phyloP scores from a whole-genome alignment of 1,140 invertebrate genomes.

The Holcopasites calliopsidis region DNA sequence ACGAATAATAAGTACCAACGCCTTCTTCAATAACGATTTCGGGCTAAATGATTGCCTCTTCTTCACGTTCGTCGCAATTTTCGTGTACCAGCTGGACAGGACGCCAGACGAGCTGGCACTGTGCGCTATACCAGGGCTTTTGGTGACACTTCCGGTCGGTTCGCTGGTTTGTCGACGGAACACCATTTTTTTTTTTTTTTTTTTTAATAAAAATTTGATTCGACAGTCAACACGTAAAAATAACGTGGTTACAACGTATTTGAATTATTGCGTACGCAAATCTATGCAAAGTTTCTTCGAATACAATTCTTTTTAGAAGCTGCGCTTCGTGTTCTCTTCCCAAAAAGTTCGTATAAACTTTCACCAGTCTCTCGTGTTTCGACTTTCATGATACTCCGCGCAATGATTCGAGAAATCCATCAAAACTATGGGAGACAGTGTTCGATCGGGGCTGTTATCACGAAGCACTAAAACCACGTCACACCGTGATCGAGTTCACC shows the following conservation, averaged over 20 bases:
- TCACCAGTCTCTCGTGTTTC: neutral
- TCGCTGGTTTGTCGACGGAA: conserved; percentile 74
- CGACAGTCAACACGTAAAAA: neutral
- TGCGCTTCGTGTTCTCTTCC: too few species aligned
- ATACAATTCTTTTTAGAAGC: too few species aligned
- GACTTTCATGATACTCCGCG: neutral
- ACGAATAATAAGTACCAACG: conserved; percentile 68
- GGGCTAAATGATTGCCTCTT: conserved; percentile 76
- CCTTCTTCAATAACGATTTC: conserved; percentile 75
- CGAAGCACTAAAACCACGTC: neutral
- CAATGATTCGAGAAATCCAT: too few species aligned
- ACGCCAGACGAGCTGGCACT: conserved; percentile 72
- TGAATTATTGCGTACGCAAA: neutral
- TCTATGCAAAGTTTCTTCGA: too few species aligned
- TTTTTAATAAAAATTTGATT: conserved; percentile 22
- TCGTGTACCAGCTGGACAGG: conserved; percentile 78
- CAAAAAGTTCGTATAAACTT: too few species aligned
- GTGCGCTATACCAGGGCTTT: conserved; percentile 61
- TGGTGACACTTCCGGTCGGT: conserved; percentile 61
- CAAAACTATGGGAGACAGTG: neutral
- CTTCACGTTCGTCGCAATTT: conserved; percentile 77
- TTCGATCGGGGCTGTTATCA: neutral
- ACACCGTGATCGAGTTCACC: neutral
- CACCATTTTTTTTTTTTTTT: conserved; percentile 66
- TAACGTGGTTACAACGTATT: neutral